These are phyloP conservation scores for Didymodactylos carnosus DNA, from an alignment of 2,888 invertebrate species.

Conservation along the genomic window DNA sequence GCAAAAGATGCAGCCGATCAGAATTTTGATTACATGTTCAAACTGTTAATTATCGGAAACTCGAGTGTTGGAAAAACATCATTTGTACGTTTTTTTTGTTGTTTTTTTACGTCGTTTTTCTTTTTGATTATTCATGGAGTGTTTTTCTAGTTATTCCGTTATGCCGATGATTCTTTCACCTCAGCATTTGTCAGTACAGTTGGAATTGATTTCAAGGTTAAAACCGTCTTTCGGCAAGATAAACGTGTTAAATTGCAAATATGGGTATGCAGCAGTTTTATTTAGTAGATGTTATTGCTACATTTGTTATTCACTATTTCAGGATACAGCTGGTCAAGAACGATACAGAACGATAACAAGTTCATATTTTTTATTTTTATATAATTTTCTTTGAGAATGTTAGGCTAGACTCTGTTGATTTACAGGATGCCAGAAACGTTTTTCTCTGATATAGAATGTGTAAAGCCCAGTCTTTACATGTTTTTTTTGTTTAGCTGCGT, in stretches of 20 bases:
- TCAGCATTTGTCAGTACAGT: conserved; percentile 98
- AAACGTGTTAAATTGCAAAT: conserved; percentile 98
- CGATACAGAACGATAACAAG: conserved; percentile 92
- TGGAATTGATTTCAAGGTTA: conserved; percentile 99
- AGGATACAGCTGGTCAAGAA: conserved; percentile 98
- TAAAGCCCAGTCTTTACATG: too few species aligned
- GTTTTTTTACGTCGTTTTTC: neutral
- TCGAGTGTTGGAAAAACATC: conserved; percentile 79
- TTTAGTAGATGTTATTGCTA: neutral
- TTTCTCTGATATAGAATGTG: too few species aligned
- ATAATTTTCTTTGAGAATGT: too few species aligned
- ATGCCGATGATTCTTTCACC: conserved; percentile 97
- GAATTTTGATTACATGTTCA: conserved; percentile 38
- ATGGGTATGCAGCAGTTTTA: conserved; percentile 56
- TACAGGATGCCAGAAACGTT: too few species aligned
- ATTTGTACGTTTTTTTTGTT: conserved; percentile 40
- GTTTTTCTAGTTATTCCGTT: conserved; percentile 55
- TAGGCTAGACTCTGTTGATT: too few species aligned
- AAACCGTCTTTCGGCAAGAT: conserved; percentile 97
- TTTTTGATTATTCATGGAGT: neutral
- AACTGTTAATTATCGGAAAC: conserved; percentile 35
- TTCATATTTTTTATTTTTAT: neutral
- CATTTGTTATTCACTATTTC: conserved; percentile 21
- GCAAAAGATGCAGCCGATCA: conserved; percentile 35
- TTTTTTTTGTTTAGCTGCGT: conserved; percentile 46